Evolutionary conservation across 2,113 vertebrate species (phyloP).

Genomic region (Podarcis raffonei): DNA sequence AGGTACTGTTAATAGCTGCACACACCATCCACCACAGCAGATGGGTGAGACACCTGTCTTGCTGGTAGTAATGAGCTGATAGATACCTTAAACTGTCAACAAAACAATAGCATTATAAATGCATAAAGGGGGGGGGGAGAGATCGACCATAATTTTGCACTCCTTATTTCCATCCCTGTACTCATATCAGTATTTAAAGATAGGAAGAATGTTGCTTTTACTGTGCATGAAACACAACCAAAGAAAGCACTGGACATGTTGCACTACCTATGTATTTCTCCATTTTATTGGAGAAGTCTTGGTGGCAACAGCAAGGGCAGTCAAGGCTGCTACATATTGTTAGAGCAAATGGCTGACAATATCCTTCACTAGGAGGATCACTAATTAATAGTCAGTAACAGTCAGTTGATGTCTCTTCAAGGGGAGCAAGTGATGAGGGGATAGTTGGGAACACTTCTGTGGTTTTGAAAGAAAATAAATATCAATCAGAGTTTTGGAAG

Average conservation of each 20-base stretch:
- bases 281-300: not conserved
- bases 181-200: slow-evolving; percentile 21
- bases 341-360: not conserved
- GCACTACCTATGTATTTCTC: not conserved
- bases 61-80: slow-evolving; percentile 29
- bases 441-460: not conserved
- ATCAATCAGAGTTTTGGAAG: not conserved
- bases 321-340: not conserved
- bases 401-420: not conserved
- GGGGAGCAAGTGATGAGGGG: not conserved
- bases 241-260: slow-evolving; percentile 21
- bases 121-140: slow-evolving; percentile 32
- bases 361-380: not conserved
- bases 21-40: slow-evolving; percentile 43
- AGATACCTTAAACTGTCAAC: slow-evolving; percentile 48
- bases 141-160: not conserved
- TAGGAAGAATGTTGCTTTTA: not conserved
- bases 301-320: not conserved
- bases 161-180: not conserved
- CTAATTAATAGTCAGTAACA: not conserved
- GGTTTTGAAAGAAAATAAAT: not conserved
- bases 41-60: slow-evolving; percentile 60
- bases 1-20: slow-evolving; percentile 36
- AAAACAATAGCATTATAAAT: slow-evolving; percentile 24
- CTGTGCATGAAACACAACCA: not conserved